These are phyloP conservation scores for Sakesphorus luctuosus DNA, from an alignment of 2,113 vertebrate species.

Conservation along the genomic window DNA sequence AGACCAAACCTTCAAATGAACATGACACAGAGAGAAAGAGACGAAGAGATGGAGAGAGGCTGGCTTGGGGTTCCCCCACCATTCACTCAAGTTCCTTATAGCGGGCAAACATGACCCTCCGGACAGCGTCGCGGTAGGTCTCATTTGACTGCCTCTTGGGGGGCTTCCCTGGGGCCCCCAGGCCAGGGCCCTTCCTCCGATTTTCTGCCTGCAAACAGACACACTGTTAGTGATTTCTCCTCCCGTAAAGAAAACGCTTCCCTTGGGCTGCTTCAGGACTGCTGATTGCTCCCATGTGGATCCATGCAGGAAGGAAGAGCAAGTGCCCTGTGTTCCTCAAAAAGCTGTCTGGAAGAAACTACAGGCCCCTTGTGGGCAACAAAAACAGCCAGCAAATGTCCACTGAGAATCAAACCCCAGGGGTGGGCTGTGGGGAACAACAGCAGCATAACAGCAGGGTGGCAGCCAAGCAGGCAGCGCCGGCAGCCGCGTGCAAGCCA, in stretches of 20 bases:
- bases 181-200: constrained; percentile 82
- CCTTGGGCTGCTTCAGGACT: background rate
- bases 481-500: rapidly evolving
- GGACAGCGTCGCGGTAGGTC: constrained; percentile 91
- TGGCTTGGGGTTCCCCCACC: background rate
- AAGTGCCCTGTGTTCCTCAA: background rate
- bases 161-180: constrained; percentile 82
- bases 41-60: background rate
- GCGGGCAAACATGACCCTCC: constrained; percentile 96
- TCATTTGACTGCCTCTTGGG: constrained; percentile 81
- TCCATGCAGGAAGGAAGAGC: rapidly evolving
- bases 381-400: background rate
- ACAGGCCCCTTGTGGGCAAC: background rate
- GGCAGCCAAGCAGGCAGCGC: background rate
- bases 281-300: background rate
- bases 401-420: rapidly evolving
- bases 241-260: background rate
- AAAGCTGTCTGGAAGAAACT: background rate
- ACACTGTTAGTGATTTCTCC: background rate
- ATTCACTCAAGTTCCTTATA: constrained; percentile 94
- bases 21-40: constrained; percentile 63
- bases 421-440: background rate
- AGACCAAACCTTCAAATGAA: constrained; percentile 58
- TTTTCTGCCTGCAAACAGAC: constrained; percentile 74
- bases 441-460: rapidly evolving